These are phyloP conservation scores for Spizaetus ornatus DNA, from an alignment of 2,113 vertebrate genomes.

Conservation along the genomic window DNA sequence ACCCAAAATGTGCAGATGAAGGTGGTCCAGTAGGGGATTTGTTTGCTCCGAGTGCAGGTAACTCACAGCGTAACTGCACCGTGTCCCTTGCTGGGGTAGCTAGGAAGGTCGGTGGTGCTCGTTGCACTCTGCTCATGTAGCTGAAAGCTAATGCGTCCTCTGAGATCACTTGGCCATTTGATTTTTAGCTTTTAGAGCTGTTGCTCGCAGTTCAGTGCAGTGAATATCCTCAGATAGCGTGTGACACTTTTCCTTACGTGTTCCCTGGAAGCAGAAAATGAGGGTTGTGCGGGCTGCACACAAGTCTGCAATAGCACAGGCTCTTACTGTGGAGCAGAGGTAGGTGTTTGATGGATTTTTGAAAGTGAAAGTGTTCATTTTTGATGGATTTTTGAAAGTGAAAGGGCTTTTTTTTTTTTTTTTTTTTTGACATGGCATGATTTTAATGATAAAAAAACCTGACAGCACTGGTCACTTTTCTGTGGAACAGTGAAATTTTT, in stretches of 20 bases:
- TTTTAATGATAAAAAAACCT: fast-evolving
- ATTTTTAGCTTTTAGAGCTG: background rate
- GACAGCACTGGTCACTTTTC: fast-evolving
- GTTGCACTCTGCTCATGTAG: fast-evolving
- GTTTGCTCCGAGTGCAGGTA: fast-evolving
- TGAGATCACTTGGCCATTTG: fast-evolving
- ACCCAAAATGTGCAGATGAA: fast-evolving
- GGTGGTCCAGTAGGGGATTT: fast-evolving
- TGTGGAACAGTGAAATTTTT: background rate
- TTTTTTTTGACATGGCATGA: background rate
- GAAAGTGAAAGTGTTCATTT: background rate
- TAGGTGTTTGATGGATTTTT: background rate
- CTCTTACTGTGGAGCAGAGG: background rate
- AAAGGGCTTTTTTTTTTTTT: background rate
- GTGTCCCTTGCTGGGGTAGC: background rate
- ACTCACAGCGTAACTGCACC: fast-evolving
- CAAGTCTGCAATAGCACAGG: fast-evolving
- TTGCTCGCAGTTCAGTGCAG: fast-evolving
- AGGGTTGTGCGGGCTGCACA: background rate
- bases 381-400: background rate
- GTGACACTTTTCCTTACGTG: fast-evolving
- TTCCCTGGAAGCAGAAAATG: background rate
- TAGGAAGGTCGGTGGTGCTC: fast-evolving
- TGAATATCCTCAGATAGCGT: background rate
- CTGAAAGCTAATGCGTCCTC: fast-evolving